Conservation (phyloP, 2,113 vertebrate species). For the Petroica traversi region DNA sequence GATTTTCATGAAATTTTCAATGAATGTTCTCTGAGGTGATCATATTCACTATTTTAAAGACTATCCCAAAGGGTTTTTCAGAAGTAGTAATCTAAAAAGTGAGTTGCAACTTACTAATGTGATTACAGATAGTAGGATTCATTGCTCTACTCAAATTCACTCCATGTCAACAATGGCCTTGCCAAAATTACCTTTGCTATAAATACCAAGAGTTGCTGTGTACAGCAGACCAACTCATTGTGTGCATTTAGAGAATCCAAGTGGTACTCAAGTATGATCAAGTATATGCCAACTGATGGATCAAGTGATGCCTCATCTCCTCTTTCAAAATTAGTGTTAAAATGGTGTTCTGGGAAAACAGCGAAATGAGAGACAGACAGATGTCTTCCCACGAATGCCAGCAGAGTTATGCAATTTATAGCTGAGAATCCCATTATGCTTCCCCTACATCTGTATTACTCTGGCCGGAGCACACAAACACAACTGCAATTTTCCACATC, state of each 20-base stretch:
- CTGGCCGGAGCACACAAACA: background rate
- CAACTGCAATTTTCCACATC: background rate
- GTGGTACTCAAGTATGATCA: background rate
- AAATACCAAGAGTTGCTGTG: background rate
- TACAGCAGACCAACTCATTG: background rate
- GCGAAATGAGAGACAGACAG: background rate
- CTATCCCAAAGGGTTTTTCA: background rate
- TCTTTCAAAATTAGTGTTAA: background rate
- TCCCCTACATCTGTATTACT: background rate
- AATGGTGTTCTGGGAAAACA: background rate
- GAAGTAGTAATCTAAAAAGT: background rate
- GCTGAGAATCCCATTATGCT: background rate
- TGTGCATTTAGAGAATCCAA: background rate
- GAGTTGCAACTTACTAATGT: background rate
- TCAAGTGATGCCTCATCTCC: background rate
- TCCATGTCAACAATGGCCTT: background rate
- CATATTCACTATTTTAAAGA: background rate
- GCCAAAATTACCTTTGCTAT: background rate
- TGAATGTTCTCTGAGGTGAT: background rate
- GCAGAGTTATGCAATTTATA: background rate
- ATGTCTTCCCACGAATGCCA: background rate
- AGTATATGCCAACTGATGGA: background rate
- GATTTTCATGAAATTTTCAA: background rate
- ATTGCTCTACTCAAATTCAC: background rate
- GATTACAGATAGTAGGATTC: background rate